phyloP scores from a whole-genome alignment of 2,113 vertebrate genomes.

The Macrotus californicus region DNA sequence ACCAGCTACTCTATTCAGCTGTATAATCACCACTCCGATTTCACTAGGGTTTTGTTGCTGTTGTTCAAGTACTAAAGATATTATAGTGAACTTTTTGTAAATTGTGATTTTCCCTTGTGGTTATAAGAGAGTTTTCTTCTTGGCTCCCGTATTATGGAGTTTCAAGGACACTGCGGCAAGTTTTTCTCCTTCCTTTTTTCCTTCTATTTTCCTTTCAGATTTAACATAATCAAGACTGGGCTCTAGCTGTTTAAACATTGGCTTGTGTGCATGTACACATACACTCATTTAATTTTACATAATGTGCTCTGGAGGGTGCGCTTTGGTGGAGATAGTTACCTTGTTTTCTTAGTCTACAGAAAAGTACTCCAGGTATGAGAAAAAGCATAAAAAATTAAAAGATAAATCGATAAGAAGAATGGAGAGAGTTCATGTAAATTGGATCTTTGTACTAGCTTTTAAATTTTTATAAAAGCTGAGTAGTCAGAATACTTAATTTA shows the following conservation, averaged over 20 bases:
- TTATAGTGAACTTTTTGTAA: neutral
- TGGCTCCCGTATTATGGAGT: neutral
- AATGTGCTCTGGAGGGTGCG: neutral
- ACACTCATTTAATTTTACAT: neutral
- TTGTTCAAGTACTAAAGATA: neutral
- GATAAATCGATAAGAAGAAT: conserved; percentile 19
- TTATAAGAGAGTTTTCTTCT: neutral
- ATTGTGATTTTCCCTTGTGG: neutral
- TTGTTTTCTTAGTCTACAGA: conserved; percentile 22
- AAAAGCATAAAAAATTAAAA: neutral
- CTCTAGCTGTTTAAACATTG: neutral
- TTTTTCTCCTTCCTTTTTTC: neutral
- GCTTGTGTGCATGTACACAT: neutral
- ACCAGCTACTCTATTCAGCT: neutral
- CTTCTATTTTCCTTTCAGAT: neutral
- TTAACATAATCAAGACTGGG: neutral
- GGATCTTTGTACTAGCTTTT: conserved; percentile 3
- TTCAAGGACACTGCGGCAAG: neutral
- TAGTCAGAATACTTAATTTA: conserved; percentile 55
- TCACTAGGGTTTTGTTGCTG: neutral
- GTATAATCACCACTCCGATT: neutral
- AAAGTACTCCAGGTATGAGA: neutral
- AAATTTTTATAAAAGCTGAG: conserved; percentile 8
- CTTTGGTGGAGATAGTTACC: neutral
- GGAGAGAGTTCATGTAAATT: neutral